Base-by-base conservation (phyloP, 2,888 invertebrate genomes). In the Dasypogon diadema region DNA sequence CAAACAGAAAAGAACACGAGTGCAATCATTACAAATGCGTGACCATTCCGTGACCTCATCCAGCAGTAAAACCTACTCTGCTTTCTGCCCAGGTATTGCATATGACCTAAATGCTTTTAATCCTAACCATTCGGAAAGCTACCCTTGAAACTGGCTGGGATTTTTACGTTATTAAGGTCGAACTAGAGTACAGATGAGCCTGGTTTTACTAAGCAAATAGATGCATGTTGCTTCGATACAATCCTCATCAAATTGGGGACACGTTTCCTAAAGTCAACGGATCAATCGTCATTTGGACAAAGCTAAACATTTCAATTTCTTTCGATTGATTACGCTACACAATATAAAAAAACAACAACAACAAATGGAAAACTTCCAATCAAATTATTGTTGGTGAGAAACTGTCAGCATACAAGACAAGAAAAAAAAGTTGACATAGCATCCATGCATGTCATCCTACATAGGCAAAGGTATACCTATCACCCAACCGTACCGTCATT, bases 201-300 rank as follows among this genome's bases (percentile, higher is more conserved):
- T 3, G 42, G 8, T 42, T 42, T 42, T 12, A 12, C 12, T 12
- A 42, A n/a, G n/a, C 8, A 42, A 6, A 3, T 3, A n/a, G 42
- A 12, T 42, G 42, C 42, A 42, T 12, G 42, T 42, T 42, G 42
- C 60, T 34, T 60, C 37, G 12, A 18, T 12, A 18, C 18, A 8
- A 26, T 34, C 60, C 60, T n/a, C 42, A 42, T 42, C 3, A 42
- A 6, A 42, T 42, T 60, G 21, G 37, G 34, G 60, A 37, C 60
- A 60, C 60, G 60, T 60, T 60, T 34, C 12, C 60, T 12, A 18
- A 10, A 60, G 21, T 60, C 60, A 21, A 60, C 26, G 60, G 37
- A 60, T 60, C 60, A 60, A 60, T 60, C 60, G 60, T 60, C 60
- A 37, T 60, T 60, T 60, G 18, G 18, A 37, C 16, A 12, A 37